These are phyloP conservation scores for Lampropteryx suffumata DNA, from an alignment of 2,888 invertebrate species.

Conservation along the genomic window DNA sequence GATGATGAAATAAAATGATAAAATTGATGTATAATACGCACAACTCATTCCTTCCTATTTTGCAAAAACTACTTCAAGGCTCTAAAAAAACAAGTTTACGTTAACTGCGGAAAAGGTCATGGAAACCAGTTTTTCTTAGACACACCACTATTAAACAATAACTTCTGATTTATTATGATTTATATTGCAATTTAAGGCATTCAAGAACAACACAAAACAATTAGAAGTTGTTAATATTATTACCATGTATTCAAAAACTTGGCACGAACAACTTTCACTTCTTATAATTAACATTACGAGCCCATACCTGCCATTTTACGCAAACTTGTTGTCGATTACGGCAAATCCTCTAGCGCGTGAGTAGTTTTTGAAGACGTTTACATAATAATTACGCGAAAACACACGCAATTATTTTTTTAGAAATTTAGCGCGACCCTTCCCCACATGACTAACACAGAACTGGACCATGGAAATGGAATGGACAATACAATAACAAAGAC, in stretches of 20 bases:
- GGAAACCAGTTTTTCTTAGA: conserved; percentile 18
- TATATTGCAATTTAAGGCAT: not conserved
- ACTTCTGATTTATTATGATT: not conserved
- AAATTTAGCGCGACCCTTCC: conserved; percentile 50
- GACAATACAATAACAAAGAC: conserved; percentile 16
- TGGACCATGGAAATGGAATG: too few relatives aligned
- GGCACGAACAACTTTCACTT: conserved; percentile 60
- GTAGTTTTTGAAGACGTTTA: conserved; percentile 42
- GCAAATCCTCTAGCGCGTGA: conserved; percentile 52
- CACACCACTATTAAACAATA: conserved; percentile 1
- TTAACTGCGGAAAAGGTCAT: conserved; percentile 10
- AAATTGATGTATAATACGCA: conserved; percentile 8
- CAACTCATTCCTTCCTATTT: not conserved
- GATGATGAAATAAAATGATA: conserved; percentile 13
- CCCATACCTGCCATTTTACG: conserved; percentile 56
- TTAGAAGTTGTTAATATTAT: too few relatives aligned
- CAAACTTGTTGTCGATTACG: conserved; percentile 43
- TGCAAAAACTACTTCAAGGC: conserved; percentile 22
- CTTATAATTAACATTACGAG: conserved; percentile 31
- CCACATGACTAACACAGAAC: conserved; percentile 57
- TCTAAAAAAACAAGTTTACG: conserved; percentile 16
- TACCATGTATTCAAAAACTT: not conserved
- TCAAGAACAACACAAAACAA: too few relatives aligned
- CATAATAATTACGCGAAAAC: conserved; percentile 54
- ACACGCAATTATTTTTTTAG: conserved; percentile 49